phyloP scores from a whole-genome alignment of 2,797 vertebrate species.

The Alfaro cultratus region DNA sequence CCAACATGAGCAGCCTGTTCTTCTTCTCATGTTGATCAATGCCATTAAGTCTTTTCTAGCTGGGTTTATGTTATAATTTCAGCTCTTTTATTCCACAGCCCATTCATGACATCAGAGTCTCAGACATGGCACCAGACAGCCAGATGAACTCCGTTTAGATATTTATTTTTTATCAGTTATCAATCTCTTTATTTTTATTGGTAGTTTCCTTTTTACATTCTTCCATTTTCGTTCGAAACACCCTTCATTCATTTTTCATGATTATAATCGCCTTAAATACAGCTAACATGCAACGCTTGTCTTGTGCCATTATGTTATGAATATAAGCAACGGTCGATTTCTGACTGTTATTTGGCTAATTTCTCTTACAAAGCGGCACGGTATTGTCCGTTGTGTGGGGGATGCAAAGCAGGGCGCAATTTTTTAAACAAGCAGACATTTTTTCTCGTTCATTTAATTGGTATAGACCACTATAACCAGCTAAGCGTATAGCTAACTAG shows the following conservation, averaged over 20 bases:
- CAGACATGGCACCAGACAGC: background rate
- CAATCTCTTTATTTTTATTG: no score
- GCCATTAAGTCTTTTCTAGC: constrained; percentile 10
- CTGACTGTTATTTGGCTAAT: constrained; percentile 36
- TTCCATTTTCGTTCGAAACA: background rate
- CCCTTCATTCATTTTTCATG: background rate
- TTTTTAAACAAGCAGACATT: background rate
- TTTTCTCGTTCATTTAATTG: background rate
- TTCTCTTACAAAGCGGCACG: constrained; percentile 22
- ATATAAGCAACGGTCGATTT: constrained; percentile 29
- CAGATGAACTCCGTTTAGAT: background rate
- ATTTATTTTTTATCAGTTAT: no score
- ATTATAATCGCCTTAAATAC: background rate
- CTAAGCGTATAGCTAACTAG: constrained; percentile 44
- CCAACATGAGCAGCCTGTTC: background rate
- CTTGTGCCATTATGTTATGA: constrained; percentile 51
- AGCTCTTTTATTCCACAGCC: background rate
- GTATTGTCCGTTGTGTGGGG: constrained; percentile 16
- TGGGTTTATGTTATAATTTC: background rate
- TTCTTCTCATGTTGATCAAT: constrained; percentile 21
- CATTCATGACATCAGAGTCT: background rate
- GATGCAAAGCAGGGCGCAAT: background rate
- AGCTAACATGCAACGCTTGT: constrained; percentile 31
- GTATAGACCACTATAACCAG: constrained; percentile 24
- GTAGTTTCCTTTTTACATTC: background rate